Base-by-base conservation (phyloP, 2,888 invertebrate genomes). In the Amphiduros pacificus region DNA sequence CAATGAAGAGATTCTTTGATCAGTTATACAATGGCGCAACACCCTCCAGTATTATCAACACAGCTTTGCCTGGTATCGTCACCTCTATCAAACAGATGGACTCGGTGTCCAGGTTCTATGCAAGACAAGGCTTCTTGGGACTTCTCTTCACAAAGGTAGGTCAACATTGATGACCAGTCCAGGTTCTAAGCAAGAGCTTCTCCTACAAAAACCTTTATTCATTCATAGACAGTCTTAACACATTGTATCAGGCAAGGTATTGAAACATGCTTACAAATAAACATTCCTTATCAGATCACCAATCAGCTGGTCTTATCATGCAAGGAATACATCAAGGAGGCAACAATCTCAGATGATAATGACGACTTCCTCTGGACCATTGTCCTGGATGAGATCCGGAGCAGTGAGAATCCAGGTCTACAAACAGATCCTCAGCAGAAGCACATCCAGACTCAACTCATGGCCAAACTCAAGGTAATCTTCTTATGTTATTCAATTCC, bases 281-380 rank as follows among this genome's bases (percentile, higher is more conserved):
- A 36, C 36, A 36, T 44, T 56, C 28, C 48, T 49, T 56, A n/a
- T 49, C 3, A 80, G 80, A 75, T 81, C 22, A 78, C 80, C 6
- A 82, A 82, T 62, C 82, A 82, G 68, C 67, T 82, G 28, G 81
- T 82, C n/a, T 66, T 78, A 65, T 74, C 76, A 1, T 80, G 79
- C 64, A 82, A 82, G 65, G 78, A 80, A 32, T 76, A 80, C 71
- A 77, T 82, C 49, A 72, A 77, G 63, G 70, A 72, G 31, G 72
- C 70, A 54, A 78, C 79, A 51, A 66, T 75, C 27, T 72, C 72
- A 41, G 66, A 71, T 60, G 77, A 75, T 52, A 77, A 75, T 53
- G 72, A 68, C 24, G 80, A 80, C 66, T 63, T 69, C 41, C 61
- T 80, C 31, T 80, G 80, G 80, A 65, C 71, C 1, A 69, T 71